Evolutionary conservation across 2,797 vertebrate genomes (phyloP), one percentile per base, ranked within the genome.

Genomic region (Pelobates cultripes): DNA sequence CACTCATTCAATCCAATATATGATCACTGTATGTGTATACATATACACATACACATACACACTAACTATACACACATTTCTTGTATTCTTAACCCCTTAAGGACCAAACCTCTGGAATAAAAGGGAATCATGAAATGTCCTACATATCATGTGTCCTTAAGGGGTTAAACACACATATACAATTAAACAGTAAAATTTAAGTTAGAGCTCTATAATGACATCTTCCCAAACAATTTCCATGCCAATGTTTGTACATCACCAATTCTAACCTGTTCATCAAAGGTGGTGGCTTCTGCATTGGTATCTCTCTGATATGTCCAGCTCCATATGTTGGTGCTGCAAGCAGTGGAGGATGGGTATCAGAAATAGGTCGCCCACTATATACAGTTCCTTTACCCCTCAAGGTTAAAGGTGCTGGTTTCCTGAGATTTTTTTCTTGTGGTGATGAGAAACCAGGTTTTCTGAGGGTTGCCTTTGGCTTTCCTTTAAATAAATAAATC

Each of bases 391-490:
- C 88, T 76, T 83, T 92, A 72, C 83, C 82, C 80, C 86, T 86
- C 15, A 85, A 77, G 0, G 79, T 40, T 3, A 63, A 40, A 0
- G 71, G 82, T 17, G 82, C 2, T 3, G 76, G 55, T 83, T 85
- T 86, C 17, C 81, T 87, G 70, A 75, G 73, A 66, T 90, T 53
- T 76, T 78, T 41, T 82, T 91, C 89, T 70, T 89, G 84, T 7
- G 85, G 0, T 42, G 73, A 90, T 87, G 90, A 84, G 78, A 91
- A 85, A 66, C 82, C 87, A 12, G 97, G 97, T 78, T 97, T 96
- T 51, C 96, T 92, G 78, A 98, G 92, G 60, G 94, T 95, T 42
- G 91, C 92, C 87, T 93, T 94, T 9, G 95, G 95, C 78, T 86
- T 94, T 73, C 92, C 97, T 99, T 74, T 85, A 83, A 42, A 51